Base-by-base conservation (phyloP, 2,888 invertebrate genomes). In the Hydropsyche betteni region DNA sequence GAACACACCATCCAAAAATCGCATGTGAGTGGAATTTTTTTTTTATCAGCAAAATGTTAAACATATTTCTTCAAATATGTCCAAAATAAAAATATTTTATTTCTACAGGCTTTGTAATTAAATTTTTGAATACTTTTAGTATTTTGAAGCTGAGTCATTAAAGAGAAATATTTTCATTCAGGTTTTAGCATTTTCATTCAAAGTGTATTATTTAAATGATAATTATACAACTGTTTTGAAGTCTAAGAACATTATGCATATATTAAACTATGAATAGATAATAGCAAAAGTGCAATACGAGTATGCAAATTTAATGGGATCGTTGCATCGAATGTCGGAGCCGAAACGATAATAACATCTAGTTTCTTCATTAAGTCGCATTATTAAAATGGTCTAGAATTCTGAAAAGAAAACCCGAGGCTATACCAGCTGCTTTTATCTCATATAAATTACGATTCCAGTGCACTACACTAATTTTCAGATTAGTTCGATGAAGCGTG, bases 401-500 rank as follows among this genome's bases (percentile, higher is more conserved):
- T 14, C 53, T 0, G 7, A 44, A 10, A 44, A 44, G 7, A 58
- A 24, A 14, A 58, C 58, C 58, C 16, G 58, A 58, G 58, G 58
- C 16, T 24, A 58, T 58, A 58, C 16, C 8, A 58, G 58, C 16
- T 16, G 58, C 16, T 24, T 58, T 58, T 58, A 58, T 58, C 58
- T 24, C 24, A 24, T 16, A 58, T 58, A 14, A 53, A 10, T n/a
- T 53, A 10, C 53, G 53, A 24, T 24, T 24, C 24, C 24, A 53
- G 53, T 53, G 53, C 53, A n/a, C n/a, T 58, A 58, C 16, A 58
- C 58, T 58, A 58, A 58, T 58, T 16, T 58, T 58, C 58, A 24
- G 24, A 58, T 58, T 58, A 58, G 8, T 8, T 24, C 58, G 58
- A 58, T 4, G 24, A 58, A 58, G 58, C n/a, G 8, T 53, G 16